Conservation (phyloP, 1,140 invertebrate species). For the Linepithema humile region DNA sequence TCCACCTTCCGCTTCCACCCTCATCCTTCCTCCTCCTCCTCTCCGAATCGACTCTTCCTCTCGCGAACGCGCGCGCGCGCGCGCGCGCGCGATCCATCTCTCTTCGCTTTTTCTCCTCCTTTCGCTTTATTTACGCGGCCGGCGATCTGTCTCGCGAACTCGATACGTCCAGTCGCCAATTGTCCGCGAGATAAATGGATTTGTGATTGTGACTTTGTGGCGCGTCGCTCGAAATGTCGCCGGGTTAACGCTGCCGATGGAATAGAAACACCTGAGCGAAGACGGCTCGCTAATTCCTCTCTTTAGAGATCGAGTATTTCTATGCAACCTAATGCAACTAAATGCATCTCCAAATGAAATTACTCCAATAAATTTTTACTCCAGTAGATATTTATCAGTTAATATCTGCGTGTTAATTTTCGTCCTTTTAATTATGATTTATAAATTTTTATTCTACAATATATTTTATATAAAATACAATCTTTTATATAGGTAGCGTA, state of each 20-base stretch:
- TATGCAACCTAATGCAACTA: not conserved
- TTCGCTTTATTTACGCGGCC: constrained; percentile 29
- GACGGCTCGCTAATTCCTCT: not conserved
- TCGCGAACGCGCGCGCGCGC: constrained; percentile 6
- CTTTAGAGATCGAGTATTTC: not conserved
- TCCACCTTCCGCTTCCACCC: constrained; percentile 39
- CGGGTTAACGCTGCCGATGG: not conserved
- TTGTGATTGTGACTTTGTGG: constrained; percentile 34
- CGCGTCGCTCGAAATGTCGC: not conserved
- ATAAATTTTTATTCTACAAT: no score
- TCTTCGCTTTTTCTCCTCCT: constrained; percentile 10
- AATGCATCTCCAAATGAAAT: no score
- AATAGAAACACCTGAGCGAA: not conserved
- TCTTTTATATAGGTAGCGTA: no score
- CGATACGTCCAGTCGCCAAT: constrained; percentile 16
- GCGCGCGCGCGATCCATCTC: constrained; percentile 48
- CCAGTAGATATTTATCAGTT: no score
- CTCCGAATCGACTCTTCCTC: constrained; percentile 25
- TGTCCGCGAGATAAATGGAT: constrained; percentile 37
- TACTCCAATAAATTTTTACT: no score
- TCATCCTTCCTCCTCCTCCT: constrained; percentile 41
- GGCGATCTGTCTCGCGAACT: constrained; percentile 23
- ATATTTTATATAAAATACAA: no score
- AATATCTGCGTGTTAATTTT: no score
- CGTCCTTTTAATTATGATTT: no score